Conservation (phyloP, 2,113 vertebrate species). For the Bubo blakistoni region DNA sequence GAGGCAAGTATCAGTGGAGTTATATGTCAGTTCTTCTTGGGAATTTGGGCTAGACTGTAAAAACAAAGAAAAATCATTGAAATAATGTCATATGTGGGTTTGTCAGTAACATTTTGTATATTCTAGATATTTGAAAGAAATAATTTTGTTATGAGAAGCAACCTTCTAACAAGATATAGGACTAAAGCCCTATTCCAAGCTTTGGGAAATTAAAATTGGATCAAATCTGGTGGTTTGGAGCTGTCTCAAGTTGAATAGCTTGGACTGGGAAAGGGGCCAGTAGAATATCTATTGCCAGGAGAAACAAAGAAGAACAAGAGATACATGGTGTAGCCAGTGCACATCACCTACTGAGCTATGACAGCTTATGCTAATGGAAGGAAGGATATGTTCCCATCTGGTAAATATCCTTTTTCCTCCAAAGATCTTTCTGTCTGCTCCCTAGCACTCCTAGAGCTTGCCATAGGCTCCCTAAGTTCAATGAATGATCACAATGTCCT, state of each 20-base stretch:
- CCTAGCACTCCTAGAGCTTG: neutral
- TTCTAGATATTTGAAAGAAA: neutral
- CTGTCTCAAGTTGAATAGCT: neutral
- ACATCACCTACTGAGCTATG: neutral
- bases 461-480: neutral
- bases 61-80: neutral
- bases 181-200: neutral
- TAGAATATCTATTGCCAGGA: neutral
- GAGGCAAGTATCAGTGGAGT: neutral
- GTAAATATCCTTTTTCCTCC: neutral
- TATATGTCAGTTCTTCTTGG: neutral
- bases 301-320: neutral
- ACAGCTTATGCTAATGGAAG: neutral
- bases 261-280: neutral
- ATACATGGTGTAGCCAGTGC: neutral
- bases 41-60: neutral
- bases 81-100: neutral
- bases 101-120: neutral
- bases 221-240: constrained; percentile 5
- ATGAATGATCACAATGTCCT: neutral
- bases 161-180: neutral
- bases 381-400: neutral
- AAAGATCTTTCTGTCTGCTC: neutral
- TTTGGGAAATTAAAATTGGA: constrained; percentile 2
- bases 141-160: neutral